Conservation (phyloP, 2,888 invertebrate species). For the Perithous albicinctus region DNA sequence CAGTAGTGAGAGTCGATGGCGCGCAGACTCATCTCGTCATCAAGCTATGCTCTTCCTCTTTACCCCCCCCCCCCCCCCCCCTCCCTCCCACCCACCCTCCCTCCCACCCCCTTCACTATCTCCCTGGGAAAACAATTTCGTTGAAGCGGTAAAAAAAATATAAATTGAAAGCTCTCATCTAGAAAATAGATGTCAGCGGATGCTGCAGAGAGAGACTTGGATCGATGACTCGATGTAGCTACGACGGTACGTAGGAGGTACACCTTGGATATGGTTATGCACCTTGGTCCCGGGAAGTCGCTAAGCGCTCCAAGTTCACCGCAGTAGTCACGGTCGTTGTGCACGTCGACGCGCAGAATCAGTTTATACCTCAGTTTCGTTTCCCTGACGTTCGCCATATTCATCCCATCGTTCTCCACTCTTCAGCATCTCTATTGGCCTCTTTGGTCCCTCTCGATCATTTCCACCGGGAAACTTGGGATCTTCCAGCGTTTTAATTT, state of each 20-base stretch:
- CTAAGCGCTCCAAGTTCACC: slow-evolving; percentile 57
- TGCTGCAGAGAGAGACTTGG: slow-evolving; percentile 13
- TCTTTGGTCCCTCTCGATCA: neutral
- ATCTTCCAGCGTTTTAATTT: neutral
- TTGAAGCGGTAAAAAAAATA: neutral
- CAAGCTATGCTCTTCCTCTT: too few species aligned
- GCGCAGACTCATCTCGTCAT: slow-evolving; percentile 39
- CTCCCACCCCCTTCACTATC: neutral
- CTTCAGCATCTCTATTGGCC: slow-evolving; percentile 16
- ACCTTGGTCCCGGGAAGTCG: slow-evolving; percentile 40
- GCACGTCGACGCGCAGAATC: slow-evolving; percentile 65
- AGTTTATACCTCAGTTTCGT: slow-evolving; percentile 1
- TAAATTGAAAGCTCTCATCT: slow-evolving; percentile 4
- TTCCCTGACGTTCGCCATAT: slow-evolving; percentile 10
- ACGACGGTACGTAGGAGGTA: neutral
- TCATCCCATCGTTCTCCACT: neutral
- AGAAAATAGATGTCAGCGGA: neutral
- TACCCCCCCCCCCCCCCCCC: neutral
- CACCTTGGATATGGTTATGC: neutral
- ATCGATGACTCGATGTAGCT: slow-evolving; percentile 34
- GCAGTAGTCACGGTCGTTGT: slow-evolving; percentile 66
- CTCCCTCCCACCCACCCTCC: neutral
- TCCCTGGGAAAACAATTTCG: slow-evolving; percentile 9
- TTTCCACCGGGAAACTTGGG: neutral
- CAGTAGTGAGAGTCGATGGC: slow-evolving; percentile 40